These are phyloP conservation scores for Amorpha juglandis DNA, from an alignment of 2,888 invertebrate species.

Conservation along the genomic window DNA sequence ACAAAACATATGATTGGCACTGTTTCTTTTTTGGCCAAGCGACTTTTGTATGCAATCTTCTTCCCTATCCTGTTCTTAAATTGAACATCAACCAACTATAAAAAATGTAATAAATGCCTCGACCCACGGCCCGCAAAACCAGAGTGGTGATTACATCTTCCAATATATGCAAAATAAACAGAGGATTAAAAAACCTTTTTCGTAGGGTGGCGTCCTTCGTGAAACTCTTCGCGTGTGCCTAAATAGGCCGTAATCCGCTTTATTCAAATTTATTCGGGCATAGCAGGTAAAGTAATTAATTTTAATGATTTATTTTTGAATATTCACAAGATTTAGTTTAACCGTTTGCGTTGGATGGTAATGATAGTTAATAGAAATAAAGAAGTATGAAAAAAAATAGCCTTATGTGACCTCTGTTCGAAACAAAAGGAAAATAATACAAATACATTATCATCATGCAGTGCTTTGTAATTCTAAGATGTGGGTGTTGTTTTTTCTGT, in stretches of 20 bases:
- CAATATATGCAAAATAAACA: constrained; percentile 11
- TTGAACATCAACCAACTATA: background rate
- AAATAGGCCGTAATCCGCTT: constrained; percentile 16
- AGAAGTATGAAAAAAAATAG: too few relatives aligned
- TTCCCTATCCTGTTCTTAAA: too few relatives aligned
- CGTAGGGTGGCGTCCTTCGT: constrained; percentile 13
- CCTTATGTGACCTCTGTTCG: too few relatives aligned
- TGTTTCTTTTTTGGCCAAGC: too few relatives aligned
- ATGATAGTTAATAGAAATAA: background rate
- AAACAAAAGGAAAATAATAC: too few relatives aligned
- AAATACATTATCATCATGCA: too few relatives aligned
- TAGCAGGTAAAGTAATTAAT: constrained; percentile 19
- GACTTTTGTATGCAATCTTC: too few relatives aligned
- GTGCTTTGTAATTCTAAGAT: too few relatives aligned
- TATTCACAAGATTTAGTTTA: constrained; percentile 2
- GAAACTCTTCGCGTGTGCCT: constrained; percentile 24
- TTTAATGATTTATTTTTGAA: constrained; percentile 27
- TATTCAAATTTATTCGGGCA: constrained; percentile 25
- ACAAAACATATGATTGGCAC: too few relatives aligned
- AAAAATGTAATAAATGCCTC: background rate
- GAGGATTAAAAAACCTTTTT: constrained; percentile 16
- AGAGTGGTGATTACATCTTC: background rate
- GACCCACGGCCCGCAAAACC: background rate
- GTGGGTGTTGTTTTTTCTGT: too few relatives aligned
- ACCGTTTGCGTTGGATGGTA: background rate